Base-by-base conservation (phyloP, 1,140 invertebrate genomes). In the Drosophila hydei region DNA sequence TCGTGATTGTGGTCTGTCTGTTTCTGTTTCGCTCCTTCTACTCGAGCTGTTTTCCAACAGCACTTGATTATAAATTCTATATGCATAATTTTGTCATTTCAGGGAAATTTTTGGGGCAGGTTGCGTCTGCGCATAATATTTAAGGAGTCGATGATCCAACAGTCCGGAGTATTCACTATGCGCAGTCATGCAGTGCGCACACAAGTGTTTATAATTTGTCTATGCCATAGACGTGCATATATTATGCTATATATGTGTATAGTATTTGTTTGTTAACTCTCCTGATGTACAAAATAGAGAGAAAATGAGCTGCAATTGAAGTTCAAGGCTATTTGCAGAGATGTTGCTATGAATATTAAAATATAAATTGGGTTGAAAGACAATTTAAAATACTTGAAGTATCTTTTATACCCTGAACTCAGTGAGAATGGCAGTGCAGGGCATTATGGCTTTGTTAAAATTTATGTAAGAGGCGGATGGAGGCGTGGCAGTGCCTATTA, bases 81-180 rank as follows among this genome's bases (percentile, higher is more conserved):
- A 72, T 65, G 83, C 83, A 88, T 83, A 88, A 83, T 76, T 79
- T 83, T 67, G 68, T 74, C 51, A 69, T 89, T 87, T 69, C 48
- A 19, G 63, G 65, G 63, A 72, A 76, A 73, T 74, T 78, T 81
- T 88, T 87, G 83, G 71, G 83, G 83, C 72, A 88, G 83, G 83
- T 87, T 88, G 83, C 61, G 83, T 47, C 72, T 83, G 72, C 58
- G 83, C 83, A 83, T 88, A 72, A 83, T 18, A 43, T 45, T 56
- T 18, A 62, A 51, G 18, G 33, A 74, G 64, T 48, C 19, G 16
- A 59, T 42, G 21, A 71, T 71, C 43, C 18, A 33, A 18, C 33
- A 18, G 21, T 50, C 30, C 30, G 12, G 18, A 18, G 38, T 50
- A 33, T 54, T 72, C 63, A 51, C 52, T 76, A 83, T 87, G 81